A percentile compares a stretch with the other conserved stretches of the same genome.
Evolutionary conservation across 2,113 vertebrate genomes (phyloP).

Genomic region (Pseudorhombus dupliciocellatus): DNA sequence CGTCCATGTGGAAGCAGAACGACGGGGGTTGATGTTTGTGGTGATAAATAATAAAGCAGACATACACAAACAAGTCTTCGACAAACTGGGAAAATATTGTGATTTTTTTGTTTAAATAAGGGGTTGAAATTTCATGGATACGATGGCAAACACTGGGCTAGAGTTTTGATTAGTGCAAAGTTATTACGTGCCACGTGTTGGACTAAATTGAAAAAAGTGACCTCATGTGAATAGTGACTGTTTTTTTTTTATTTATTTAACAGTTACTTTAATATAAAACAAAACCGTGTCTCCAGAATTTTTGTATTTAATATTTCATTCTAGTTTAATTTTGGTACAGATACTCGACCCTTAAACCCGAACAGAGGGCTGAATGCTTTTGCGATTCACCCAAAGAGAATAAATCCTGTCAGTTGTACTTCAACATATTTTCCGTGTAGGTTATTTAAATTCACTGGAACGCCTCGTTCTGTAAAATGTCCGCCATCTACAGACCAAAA

Average conservation of each 20-base stretch:
- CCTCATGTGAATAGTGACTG: neutral
- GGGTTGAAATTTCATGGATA: slow-evolving; percentile 3
- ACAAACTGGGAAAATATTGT: slow-evolving; percentile 38
- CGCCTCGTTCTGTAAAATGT: neutral
- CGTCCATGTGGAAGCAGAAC: slow-evolving; percentile 55
- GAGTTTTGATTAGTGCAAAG: neutral
- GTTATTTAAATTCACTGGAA: slow-evolving; percentile 15
- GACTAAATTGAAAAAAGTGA: neutral
- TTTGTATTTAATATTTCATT: too few species aligned
- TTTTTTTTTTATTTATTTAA: neutral
- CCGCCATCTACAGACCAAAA: slow-evolving; percentile 25
- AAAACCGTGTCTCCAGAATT: too few species aligned
- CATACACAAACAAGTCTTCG: slow-evolving; percentile 20
- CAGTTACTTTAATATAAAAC: too few species aligned
- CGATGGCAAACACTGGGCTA: slow-evolving; percentile 4
- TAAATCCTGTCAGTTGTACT: neutral
- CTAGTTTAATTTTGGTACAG: too few species aligned
- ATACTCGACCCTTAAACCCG: neutral
- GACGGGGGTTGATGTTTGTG: slow-evolving; percentile 25
- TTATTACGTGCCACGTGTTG: neutral
- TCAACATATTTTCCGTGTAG: neutral
- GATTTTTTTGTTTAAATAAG: neutral
- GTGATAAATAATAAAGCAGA: slow-evolving; percentile 28
- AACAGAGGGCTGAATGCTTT: neutral
- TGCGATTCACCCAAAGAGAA: neutral